A percentile compares a stretch with the other conserved stretches of the same genome.
Conservation (phyloP, 2,888 invertebrate species). For the Papilio elwesi region DNA sequence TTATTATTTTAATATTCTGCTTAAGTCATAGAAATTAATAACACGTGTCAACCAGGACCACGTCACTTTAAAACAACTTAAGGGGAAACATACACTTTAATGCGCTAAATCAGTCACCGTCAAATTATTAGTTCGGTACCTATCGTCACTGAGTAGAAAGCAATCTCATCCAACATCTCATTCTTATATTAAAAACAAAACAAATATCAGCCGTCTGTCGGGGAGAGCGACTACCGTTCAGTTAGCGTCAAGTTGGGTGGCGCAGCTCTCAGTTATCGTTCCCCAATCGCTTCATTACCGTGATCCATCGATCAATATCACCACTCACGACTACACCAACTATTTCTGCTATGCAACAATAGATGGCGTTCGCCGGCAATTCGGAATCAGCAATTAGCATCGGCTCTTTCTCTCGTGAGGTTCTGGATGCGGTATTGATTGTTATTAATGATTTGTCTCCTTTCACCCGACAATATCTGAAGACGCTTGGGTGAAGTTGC, state of each 20-base stretch:
- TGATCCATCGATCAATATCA: constrained; percentile 75
- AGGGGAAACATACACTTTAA: not conserved
- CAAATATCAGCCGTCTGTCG: constrained; percentile 55
- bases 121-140: not conserved
- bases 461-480: constrained; percentile 68
- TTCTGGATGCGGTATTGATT: constrained; percentile 62
- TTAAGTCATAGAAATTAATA: not conserved
- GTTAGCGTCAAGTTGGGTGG: constrained; percentile 71
- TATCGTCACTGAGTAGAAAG: constrained; percentile 1
- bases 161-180: constrained; percentile 59
- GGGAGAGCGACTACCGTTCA: constrained; percentile 73
- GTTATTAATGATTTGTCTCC: constrained; percentile 82
- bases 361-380: constrained; percentile 79
- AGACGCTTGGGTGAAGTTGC: not conserved
- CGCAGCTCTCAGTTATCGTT: constrained; percentile 57
- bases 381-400: constrained; percentile 81
- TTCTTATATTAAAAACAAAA: constrained; percentile 60
- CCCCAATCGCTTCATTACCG: constrained; percentile 75
- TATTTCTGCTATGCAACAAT: constrained; percentile 82
- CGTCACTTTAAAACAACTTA: too few species aligned
- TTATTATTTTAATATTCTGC: too few species aligned
- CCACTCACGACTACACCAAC: constrained; percentile 69
- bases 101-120: not conserved
- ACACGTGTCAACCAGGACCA: not conserved
- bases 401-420: constrained; percentile 52